Evolutionary conservation across 2,797 vertebrate genomes (phyloP).

Genomic region (Aythya fuligula): DNA sequence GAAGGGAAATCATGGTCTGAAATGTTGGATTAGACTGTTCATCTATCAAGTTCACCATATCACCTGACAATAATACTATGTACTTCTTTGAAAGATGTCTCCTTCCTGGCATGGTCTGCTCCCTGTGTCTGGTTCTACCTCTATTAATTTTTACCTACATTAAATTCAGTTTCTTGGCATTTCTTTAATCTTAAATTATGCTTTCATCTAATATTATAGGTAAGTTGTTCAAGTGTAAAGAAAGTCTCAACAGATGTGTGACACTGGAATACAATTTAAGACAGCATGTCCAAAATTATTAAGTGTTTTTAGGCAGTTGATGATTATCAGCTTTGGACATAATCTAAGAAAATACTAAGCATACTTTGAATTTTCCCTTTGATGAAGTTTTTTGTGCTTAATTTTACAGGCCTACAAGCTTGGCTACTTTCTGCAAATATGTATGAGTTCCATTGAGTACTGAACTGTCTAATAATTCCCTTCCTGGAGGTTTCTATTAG

Average conservation of each 20-base stretch:
- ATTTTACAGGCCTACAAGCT: neutral
- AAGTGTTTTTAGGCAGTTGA: neutral
- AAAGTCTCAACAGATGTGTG: neutral
- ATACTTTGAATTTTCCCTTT: neutral
- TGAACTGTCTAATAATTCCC: neutral
- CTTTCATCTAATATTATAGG: neutral
- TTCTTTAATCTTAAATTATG: neutral
- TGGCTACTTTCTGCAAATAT: neutral
- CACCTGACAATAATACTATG: neutral
- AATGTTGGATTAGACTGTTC: neutral
- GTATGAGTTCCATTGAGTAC: neutral
- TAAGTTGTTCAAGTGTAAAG: neutral
- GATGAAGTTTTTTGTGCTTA: neutral
- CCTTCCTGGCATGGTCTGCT: neutral
- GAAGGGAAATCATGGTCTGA: neutral
- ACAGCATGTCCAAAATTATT: neutral
- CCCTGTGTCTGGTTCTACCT: neutral
- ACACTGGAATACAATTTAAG: neutral
- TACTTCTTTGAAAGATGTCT: fast-evolving
- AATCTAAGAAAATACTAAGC: neutral
- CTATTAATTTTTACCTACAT: neutral
- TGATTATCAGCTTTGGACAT: neutral
- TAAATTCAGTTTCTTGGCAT: neutral
- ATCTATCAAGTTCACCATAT: neutral
- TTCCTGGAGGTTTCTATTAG: neutral